A percentile compares a stretch with the other conserved stretches of the same genome.
phyloP scores from a whole-genome alignment of 1,140 invertebrate genomes.

The Heliconius melpomene region DNA sequence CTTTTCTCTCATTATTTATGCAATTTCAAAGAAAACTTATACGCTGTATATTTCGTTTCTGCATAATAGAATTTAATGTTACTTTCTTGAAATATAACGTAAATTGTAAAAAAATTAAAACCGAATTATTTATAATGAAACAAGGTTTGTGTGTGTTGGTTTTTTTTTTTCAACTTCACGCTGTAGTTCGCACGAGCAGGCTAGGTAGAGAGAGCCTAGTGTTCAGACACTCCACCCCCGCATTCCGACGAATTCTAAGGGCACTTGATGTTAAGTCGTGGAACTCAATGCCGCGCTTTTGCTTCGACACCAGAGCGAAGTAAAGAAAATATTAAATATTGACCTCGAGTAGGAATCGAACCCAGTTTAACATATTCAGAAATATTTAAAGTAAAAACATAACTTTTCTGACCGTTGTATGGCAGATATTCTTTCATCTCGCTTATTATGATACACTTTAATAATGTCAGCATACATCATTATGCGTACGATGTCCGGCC shows the following conservation, averaged over 20 bases:
- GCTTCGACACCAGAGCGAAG: too few relatives aligned
- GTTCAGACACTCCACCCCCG: too few relatives aligned
- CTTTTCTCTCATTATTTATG: background rate
- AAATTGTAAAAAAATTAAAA: background rate
- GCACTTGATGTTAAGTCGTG: too few relatives aligned
- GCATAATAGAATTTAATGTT: background rate
- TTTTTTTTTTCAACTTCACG: too few relatives aligned
- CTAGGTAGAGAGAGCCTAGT: too few relatives aligned
- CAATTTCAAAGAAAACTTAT: slow-evolving; percentile 3
- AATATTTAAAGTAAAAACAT: background rate
- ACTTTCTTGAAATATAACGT: background rate
- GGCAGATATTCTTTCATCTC: slow-evolving; percentile 51
- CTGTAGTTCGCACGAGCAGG: too few relatives aligned
- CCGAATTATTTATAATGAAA: too few relatives aligned
- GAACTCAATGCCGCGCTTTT: too few relatives aligned
- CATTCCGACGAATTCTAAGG: too few relatives aligned
- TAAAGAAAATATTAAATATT: too few relatives aligned
- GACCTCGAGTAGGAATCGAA: too few relatives aligned
- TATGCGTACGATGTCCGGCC: slow-evolving; percentile 64
- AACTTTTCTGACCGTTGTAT: slow-evolving; percentile 42
- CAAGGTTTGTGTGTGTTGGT: too few relatives aligned
- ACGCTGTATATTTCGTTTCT: background rate
- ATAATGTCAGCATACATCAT: slow-evolving; percentile 71
- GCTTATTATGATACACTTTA: slow-evolving; percentile 69
- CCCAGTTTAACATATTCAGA: background rate